Base-by-base conservation (phyloP, 37 sponge, comb jelly and placozoan species). In the Spongilla lacustris region DNA sequence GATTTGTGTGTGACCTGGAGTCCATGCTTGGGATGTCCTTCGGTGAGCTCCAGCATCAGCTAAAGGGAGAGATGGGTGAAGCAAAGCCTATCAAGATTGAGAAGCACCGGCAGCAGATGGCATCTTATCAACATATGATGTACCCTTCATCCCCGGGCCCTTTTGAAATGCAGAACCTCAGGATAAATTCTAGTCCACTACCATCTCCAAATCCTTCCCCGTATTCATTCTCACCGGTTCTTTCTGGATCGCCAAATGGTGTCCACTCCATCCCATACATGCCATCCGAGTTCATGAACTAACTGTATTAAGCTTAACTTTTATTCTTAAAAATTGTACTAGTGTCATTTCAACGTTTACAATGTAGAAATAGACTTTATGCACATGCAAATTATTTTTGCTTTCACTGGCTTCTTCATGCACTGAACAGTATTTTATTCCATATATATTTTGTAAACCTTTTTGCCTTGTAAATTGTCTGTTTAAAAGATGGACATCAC, bases 1-100 rank as follows among this genome's bases (percentile, higher is more conserved):
- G 90, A 50, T 99, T 97, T 81, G 95, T 94, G 30, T 96, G 99
- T 66, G 95, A 98, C 68, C 85, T 96, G 38, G 95, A 96, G 88
- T 89, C 88, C 5, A 95, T 95, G 88, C 87, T 97, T 2, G 96
- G 98, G 4, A 91, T 92, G 88, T 85, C 96, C 13, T 93, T 93
- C 66, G 80, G 48, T 14, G 97, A 96, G 91, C 78, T 96, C 30
- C 95, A 94, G 37, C 84, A 80, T 36, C 86, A 91, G 73, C 78
- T 91, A 1, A 91, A 91, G 78, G 87, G 91, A 50, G 91, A 91
- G 2, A 37, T 12, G 41, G 28, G 33, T 35, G 4, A n/a, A 17
- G 30, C 83, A 33, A 81, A 82, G 50, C 87, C 91, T 6, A 91
- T 91, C 86, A 91, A 86, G 68, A 91, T 91, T 30, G 91, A 91